These are phyloP conservation scores for Lacerta agilis DNA, from an alignment of 2,797 vertebrate genomes.

Conservation along the genomic window DNA sequence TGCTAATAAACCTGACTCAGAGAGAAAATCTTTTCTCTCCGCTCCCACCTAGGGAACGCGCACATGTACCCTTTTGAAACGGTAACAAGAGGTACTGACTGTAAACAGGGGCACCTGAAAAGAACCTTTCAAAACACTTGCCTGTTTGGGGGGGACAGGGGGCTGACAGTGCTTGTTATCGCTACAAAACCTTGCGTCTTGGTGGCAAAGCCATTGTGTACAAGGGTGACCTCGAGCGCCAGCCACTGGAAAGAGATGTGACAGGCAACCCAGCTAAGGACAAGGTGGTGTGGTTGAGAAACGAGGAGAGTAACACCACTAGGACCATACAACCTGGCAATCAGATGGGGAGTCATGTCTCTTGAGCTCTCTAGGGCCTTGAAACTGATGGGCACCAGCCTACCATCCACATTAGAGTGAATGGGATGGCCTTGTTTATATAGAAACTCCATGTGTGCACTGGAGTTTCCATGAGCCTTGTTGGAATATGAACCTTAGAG, in stretches of 20 bases:
- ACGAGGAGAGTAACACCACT: background rate
- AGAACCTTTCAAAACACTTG: slow-evolving; percentile 2
- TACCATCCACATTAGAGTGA: background rate
- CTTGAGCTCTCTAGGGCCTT: background rate
- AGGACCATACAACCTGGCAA: background rate
- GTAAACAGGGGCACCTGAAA: slow-evolving; percentile 7
- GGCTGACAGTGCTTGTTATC: background rate
- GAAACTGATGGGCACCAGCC: background rate
- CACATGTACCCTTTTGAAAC: slow-evolving; percentile 16
- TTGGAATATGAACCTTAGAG: background rate
- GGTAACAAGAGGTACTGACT: slow-evolving; percentile 8
- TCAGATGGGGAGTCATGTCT: background rate
- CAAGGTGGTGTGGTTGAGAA: background rate
- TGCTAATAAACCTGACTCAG: slow-evolving; percentile 37
- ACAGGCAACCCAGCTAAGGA: background rate
- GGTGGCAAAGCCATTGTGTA: background rate
- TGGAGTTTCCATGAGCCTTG: background rate
- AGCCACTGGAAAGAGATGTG: background rate
- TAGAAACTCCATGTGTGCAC: background rate
- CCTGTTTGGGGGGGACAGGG: background rate
- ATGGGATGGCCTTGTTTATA: background rate
- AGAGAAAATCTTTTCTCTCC: slow-evolving; percentile 6
- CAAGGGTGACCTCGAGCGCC: background rate
- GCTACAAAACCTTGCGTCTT: background rate
- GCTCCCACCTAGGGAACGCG: background rate